Evolutionary conservation across 2,797 vertebrate genomes (phyloP).

Genomic region (Prionace glauca): DNA sequence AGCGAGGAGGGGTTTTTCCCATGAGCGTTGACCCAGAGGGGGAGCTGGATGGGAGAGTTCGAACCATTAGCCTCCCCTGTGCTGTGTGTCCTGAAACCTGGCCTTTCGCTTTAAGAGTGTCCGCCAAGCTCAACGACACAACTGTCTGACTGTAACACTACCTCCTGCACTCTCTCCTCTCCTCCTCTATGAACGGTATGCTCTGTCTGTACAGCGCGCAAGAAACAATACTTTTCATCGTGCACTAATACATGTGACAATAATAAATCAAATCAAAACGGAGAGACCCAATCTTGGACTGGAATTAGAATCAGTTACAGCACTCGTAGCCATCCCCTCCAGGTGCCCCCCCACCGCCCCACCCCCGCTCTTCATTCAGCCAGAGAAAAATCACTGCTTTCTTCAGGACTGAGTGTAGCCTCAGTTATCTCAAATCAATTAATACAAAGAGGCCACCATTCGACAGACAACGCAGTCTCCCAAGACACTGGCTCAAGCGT

Average conservation of each 20-base stretch:
- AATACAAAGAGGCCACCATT: background rate
- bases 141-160: no score
- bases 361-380: background rate
- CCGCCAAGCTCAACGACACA: background rate
- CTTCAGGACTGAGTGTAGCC: background rate
- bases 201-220: no score
- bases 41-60: background rate
- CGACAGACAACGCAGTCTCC: background rate
- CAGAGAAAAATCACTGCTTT: conserved; percentile 16
- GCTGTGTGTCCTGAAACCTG: background rate
- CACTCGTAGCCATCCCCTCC: background rate
- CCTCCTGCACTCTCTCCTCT: no score
- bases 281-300: background rate
- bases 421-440: conserved; percentile 26
- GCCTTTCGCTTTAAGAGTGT: background rate
- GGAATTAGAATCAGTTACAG: background rate
- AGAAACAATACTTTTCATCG: no score
- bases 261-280: no score
- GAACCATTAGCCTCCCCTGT: background rate
- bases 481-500: background rate
- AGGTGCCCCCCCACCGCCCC: background rate
- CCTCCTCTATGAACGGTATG: no score
- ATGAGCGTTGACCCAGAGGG: background rate
- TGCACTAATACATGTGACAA: no score
- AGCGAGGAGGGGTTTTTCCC: background rate